phyloP scores from a whole-genome alignment of 2,113 vertebrate genomes.

The Mesocricetus auratus region DNA sequence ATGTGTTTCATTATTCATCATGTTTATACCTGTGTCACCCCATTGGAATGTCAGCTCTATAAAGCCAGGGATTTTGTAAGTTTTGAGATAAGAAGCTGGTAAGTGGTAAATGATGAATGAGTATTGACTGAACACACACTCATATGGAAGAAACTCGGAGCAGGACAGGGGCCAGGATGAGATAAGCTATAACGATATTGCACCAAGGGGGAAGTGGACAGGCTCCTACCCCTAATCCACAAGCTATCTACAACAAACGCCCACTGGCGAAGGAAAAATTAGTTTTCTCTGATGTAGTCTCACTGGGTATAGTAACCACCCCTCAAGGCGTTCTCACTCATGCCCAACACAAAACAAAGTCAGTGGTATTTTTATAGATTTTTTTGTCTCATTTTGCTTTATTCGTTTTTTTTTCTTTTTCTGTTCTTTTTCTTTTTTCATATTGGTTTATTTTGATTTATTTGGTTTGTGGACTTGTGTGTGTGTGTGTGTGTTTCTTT shows the following conservation, averaged over 20 bases:
- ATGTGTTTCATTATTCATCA: constrained; percentile 3
- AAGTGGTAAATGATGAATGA: constrained; percentile 32
- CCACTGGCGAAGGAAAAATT: not conserved
- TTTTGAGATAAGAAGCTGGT: constrained; percentile 52
- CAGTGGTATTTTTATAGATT: not conserved
- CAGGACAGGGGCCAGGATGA: not conserved
- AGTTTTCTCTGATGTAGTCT: not conserved
- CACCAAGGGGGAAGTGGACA: not conserved
- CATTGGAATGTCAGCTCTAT: constrained; percentile 1
- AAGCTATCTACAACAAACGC: not conserved
- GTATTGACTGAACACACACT: constrained; percentile 42
- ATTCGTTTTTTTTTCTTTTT: not conserved
- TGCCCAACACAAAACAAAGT: not conserved
- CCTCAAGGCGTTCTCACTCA: not conserved
- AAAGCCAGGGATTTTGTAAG: constrained; percentile 28
- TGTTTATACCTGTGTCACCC: not conserved
- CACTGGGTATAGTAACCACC: not conserved
- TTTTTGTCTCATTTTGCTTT: not conserved
- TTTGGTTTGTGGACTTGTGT: not conserved
- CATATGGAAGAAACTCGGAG: not conserved
- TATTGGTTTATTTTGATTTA: not conserved
- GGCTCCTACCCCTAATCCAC: not conserved
- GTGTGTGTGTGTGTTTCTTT: not conserved
- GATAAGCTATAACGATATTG: not conserved
- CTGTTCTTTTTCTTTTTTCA: not conserved